Conservation (phyloP, 2,113 vertebrate species). For the Chionomys nivalis region DNA sequence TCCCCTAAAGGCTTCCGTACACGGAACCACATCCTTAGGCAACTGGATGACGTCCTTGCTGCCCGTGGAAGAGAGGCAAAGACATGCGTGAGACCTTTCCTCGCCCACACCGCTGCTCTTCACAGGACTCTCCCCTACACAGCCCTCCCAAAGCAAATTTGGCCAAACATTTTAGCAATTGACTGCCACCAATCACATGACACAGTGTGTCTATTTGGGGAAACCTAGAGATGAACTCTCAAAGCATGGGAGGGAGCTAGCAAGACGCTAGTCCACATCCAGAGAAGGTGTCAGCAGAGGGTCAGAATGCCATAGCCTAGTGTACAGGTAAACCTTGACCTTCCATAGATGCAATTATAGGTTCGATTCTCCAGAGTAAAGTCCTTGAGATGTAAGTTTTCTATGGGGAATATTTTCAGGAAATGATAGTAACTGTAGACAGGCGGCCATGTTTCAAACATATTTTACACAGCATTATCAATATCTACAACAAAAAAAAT, state of each 20-base stretch:
- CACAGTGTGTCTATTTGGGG: not conserved
- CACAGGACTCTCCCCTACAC: not conserved
- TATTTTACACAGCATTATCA: not conserved
- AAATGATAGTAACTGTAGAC: not conserved
- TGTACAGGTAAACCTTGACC: not conserved
- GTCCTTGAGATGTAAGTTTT: not conserved
- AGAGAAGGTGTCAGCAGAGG: not conserved
- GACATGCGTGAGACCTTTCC: not conserved
- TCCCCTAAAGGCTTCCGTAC: not conserved
- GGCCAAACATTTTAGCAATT: not conserved
- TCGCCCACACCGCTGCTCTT: not conserved
- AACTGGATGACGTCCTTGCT: not conserved
- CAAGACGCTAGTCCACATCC: not conserved
- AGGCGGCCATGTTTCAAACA: not conserved
- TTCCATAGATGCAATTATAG: not conserved
- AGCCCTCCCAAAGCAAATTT: not conserved
- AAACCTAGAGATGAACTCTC: not conserved
- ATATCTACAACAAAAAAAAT: not conserved
- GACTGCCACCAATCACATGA: not conserved
- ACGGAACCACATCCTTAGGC: not conserved
- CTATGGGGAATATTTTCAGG: slow-evolving; percentile 20
- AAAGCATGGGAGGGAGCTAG: not conserved
- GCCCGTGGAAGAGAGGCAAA: not conserved
- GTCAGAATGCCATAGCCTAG: not conserved
- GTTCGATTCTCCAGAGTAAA: not conserved